Evolutionary conservation across 2,797 vertebrate genomes (phyloP).

Genomic region (Glossophaga mutica): DNA sequence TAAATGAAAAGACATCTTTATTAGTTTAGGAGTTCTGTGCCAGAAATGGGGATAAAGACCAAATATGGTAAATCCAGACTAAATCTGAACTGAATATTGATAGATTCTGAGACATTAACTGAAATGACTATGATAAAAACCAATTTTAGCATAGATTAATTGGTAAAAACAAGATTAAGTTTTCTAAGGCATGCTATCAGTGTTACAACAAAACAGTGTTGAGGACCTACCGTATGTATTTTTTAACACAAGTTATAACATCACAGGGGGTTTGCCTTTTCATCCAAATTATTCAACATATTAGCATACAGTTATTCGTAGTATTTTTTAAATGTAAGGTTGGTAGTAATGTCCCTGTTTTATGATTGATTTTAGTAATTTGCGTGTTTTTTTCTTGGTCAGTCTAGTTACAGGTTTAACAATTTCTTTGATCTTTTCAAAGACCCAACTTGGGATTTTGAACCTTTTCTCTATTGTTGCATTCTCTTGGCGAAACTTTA

Average conservation of each 20-base stretch:
- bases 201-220: neutral
- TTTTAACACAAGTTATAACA: neutral
- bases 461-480: neutral
- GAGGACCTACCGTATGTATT: neutral
- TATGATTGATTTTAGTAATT: neutral
- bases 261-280: neutral
- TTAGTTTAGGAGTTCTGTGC: neutral
- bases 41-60: neutral
- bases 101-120: neutral
- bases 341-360: neutral
- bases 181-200: neutral
- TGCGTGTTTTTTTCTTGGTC: neutral
- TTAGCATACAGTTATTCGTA: neutral
- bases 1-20: neutral
- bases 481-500: neutral
- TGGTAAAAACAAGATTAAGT: neutral
- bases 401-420: neutral
- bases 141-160: neutral
- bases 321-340: neutral
- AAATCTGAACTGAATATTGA: neutral
- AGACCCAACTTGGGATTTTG: neutral
- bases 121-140: neutral
- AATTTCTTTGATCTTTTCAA: neutral
- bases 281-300: neutral
- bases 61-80: neutral